Conservation (phyloP, 2,888 invertebrate species). For the Drosophila lacicola region DNA sequence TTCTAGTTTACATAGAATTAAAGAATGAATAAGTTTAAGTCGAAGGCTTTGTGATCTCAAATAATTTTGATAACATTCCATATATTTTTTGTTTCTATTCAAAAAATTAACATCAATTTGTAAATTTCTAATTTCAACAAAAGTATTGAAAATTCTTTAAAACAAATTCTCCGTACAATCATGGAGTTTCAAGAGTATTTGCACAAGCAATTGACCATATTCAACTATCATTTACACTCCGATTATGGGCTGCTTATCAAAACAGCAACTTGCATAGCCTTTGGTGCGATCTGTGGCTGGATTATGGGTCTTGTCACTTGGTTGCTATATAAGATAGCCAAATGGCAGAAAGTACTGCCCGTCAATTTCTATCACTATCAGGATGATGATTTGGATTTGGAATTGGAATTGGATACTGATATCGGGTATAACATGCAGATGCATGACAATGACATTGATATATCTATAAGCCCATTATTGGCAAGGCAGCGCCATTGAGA, state of each 20-base stretch:
- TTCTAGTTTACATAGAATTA: background rate
- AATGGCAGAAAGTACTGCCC: conserved; percentile 33
- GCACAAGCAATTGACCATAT: conserved; percentile 38
- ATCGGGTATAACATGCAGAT: conserved; percentile 5
- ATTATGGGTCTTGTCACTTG: conserved; percentile 52
- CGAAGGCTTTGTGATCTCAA: background rate
- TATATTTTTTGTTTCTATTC: background rate
- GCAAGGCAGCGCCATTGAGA: background rate
- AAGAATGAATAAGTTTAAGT: too few relatives aligned
- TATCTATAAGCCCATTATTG: background rate
- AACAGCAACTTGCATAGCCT: conserved; percentile 60
- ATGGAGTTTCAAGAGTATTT: conserved; percentile 58
- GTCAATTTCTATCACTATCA: conserved; percentile 10
- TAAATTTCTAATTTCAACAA: background rate
- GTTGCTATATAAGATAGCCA: conserved; percentile 45
- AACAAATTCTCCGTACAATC: conserved; percentile 1
- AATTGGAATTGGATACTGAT: conserved; percentile 45
- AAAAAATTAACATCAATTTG: conserved; percentile 3
- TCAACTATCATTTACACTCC: conserved; percentile 48
- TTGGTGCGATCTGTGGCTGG: conserved; percentile 67
- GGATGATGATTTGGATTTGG: conserved; percentile 44
- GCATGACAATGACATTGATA: conserved; percentile 7
- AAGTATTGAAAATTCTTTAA: background rate
- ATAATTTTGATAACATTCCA: background rate
- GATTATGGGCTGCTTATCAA: conserved; percentile 58